Base-by-base conservation (phyloP, 2,888 invertebrate genomes). In the Drosophila aldrichi region DNA sequence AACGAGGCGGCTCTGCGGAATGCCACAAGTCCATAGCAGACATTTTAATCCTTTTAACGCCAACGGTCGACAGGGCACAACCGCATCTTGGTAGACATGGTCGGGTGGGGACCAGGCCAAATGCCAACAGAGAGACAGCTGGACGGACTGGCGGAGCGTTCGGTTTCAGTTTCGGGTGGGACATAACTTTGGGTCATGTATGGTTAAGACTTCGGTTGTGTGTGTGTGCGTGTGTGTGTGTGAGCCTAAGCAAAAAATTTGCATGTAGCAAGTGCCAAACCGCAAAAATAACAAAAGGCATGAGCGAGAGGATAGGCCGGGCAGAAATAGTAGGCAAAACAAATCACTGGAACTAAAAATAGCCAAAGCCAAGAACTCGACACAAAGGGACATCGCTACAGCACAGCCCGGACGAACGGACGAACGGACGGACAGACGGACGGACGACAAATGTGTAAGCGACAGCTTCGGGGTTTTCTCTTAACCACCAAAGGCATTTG, bases 271-370 rank as follows among this genome's bases (percentile, higher is more conserved):
- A 79, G 77, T 84, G 90, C 89, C 90, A 90, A 90, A 81, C 89
- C 89, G 73, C 87, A 84, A 76, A 78, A 82, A 79, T 75, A 84
- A 78, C 82, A 77, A 72, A 73, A 74, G 62, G 69, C 68, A 76
- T 57, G 60, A 68, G 41, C 68, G 66, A 70, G 49, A 52, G 64
- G 59, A 67, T 49, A 57, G 46, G 55, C 57, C 29, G 44, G 54
- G 52, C 54, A 51, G 56, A 61, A 70, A 75, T 71, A 54, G 70
- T 74, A 80, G 72, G 80, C 72, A 82, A 82, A 77, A 78, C 77
- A 85, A 87, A 88, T 84, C 85, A 79, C 81, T 80, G 51, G 59
- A 76, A 77, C 87, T 83, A 89, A 82, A 86, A 90, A 84, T 87
- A 77, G 79, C 70, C 70, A 54, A 72, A 65, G 79, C 73, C 66